phyloP scores from a whole-genome alignment of 2,888 invertebrate species.

The Luperina nickerlii region DNA sequence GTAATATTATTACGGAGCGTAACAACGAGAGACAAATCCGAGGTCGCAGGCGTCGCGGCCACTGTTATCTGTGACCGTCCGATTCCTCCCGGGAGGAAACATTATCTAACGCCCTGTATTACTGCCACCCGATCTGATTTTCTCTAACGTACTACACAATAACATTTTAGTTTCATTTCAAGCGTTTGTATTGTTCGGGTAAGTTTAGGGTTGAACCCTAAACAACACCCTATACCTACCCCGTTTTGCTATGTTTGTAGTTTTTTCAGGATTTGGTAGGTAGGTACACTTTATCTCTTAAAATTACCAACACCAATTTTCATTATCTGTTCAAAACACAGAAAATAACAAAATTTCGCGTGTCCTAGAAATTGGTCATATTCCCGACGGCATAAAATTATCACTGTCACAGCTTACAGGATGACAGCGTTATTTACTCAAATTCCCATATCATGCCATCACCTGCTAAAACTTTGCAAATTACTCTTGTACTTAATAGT shows the following conservation, averaged over 20 bases:
- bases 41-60: constrained; percentile 72
- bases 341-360: not conserved
- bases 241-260: constrained; percentile 9
- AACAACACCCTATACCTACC: not conserved
- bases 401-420: constrained; percentile 2
- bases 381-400: constrained; percentile 14
- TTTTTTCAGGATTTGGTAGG: constrained; percentile 21
- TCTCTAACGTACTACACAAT: constrained; percentile 75
- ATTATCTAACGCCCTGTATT: constrained; percentile 81
- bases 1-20: constrained; percentile 72
- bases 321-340: constrained; percentile 8
- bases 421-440: not conserved
- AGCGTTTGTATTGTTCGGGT: constrained; percentile 57
- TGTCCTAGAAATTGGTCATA: not conserved
- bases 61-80: constrained; percentile 77
- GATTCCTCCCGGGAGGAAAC: constrained; percentile 79
- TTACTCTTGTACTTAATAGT: not conserved
- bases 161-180: constrained; percentile 76
- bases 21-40: constrained; percentile 79
- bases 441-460: not conserved
- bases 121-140: constrained; percentile 79
- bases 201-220: constrained; percentile 42
- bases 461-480: not conserved
- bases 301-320: constrained; percentile 2
- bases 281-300: constrained; percentile 18